These are phyloP conservation scores for Gorsachius goisagi DNA, from an alignment of 2,113 vertebrate genomes.

Conservation along the genomic window DNA sequence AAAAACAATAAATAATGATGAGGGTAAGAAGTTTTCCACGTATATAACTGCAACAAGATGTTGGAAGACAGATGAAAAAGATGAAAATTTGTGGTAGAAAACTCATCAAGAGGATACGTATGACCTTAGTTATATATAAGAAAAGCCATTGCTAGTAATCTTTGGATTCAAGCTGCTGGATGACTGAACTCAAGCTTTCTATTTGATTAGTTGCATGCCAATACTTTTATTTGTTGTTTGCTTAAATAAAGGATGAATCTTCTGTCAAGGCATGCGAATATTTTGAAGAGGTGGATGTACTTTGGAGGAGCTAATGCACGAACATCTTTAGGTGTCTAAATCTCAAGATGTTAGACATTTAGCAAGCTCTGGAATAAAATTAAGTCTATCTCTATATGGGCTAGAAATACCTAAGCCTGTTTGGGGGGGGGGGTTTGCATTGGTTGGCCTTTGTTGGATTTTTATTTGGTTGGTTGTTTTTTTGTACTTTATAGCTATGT, in stretches of 20 bases:
- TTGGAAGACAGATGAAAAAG: neutral
- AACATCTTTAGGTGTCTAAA: neutral
- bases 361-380: neutral
- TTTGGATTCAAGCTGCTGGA: neutral
- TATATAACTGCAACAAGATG: neutral
- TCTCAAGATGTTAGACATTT: neutral
- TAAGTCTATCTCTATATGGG: neutral
- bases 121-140: neutral
- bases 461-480: accelerated
- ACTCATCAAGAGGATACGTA: neutral
- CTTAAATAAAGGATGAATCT: neutral
- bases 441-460: too few species aligned
- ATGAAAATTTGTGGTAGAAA: neutral
- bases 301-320: neutral
- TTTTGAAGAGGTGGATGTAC: neutral
- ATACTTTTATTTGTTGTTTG: neutral
- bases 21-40: neutral
- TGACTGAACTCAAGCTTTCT: neutral
- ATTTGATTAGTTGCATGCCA: neutral
- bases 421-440: too few species aligned
- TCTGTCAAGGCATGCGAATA: neutral
- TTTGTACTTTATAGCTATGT: neutral
- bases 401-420: neutral
- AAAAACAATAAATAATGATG: neutral
- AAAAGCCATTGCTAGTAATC: neutral